phyloP scores from a whole-genome alignment of 2,797 vertebrate genomes.

The Anguilla anguilla region DNA sequence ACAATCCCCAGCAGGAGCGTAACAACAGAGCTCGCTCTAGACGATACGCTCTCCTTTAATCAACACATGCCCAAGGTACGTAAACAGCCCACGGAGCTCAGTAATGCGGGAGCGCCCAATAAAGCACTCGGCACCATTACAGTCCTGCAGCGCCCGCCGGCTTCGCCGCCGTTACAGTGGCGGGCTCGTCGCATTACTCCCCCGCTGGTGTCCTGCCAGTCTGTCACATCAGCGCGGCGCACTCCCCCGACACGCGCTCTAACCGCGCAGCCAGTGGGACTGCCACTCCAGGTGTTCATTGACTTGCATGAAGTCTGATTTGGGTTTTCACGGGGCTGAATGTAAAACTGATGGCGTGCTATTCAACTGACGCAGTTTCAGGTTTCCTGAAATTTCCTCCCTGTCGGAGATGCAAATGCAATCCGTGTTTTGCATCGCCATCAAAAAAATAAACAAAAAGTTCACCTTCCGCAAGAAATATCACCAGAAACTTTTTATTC shows the following conservation, averaged over 20 bases:
- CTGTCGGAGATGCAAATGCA: constrained; percentile 53
- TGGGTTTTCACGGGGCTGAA: constrained; percentile 70
- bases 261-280: constrained; percentile 68
- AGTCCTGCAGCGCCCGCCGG: not conserved
- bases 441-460: not conserved
- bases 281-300: constrained; percentile 78
- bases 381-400: constrained; percentile 54
- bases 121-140: not conserved
- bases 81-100: not conserved
- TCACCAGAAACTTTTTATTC: not conserved
- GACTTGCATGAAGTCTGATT: constrained; percentile 79
- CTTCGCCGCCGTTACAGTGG: not conserved
- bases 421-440: constrained; percentile 6
- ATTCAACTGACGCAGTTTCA: constrained; percentile 65
- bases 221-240: not conserved
- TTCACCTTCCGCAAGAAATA: not conserved
- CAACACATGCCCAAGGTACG: not conserved
- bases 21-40: not conserved
- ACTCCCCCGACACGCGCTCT: constrained; percentile 45
- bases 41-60: not conserved
- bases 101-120: not conserved
- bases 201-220: constrained; percentile 10
- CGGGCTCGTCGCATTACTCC: not conserved
- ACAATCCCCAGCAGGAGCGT: not conserved
- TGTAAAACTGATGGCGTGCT: constrained; percentile 68